phyloP scores from a whole-genome alignment of 1,140 invertebrate species.

The Drosophila arizonae region DNA sequence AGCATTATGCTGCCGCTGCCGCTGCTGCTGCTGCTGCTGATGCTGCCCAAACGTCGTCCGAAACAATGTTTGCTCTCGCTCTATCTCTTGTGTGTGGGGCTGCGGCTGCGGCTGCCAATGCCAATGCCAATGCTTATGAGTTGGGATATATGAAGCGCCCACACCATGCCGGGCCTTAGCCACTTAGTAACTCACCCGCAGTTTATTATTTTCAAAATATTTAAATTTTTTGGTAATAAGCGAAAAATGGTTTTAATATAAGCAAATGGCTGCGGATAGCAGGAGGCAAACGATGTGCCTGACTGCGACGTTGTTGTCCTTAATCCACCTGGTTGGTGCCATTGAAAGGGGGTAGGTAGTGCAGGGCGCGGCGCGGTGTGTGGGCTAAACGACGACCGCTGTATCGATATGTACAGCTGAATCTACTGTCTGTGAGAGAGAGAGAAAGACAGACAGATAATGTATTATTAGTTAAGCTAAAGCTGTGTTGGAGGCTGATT shows the following conservation, averaged over 20 bases:
- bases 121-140: conserved; percentile 25
- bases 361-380: no score
- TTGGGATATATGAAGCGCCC: conserved; percentile 10
- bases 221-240: conserved; percentile 82
- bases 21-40: conserved; percentile 23
- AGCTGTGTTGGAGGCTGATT: neutral
- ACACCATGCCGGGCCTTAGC: conserved; percentile 33
- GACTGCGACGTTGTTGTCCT: conserved; percentile 36
- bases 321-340: conserved; percentile 53
- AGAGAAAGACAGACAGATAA: neutral
- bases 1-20: conserved; percentile 54
- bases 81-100: conserved; percentile 38
- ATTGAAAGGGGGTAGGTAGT: no score
- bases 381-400: neutral
- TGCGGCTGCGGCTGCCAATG: conserved; percentile 12
- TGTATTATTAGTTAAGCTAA: conserved; percentile 3
- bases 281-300: conserved; percentile 35
- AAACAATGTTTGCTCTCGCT: conserved; percentile 60
- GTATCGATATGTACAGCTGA: conserved; percentile 9
- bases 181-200: conserved; percentile 82
- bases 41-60: conserved; percentile 10
- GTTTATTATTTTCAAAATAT: conserved; percentile 83
- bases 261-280: conserved; percentile 54
- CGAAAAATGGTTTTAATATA: conserved; percentile 80
- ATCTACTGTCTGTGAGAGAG: neutral